Evolutionary conservation across 2,113 vertebrate genomes (phyloP), one percentile per base, ranked within the genome.

Genomic region (Nymphicus hollandicus): DNA sequence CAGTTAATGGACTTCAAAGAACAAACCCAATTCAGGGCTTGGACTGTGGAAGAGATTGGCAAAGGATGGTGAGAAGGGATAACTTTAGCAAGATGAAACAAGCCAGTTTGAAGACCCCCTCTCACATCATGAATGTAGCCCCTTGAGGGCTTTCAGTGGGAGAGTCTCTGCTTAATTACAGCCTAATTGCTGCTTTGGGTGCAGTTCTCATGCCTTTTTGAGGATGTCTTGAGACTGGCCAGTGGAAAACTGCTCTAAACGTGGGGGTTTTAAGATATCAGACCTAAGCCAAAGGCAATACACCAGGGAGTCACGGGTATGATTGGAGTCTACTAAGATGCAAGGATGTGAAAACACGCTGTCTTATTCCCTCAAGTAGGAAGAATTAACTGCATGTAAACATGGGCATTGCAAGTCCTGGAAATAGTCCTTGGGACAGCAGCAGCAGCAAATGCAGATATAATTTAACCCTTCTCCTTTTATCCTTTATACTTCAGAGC

Each of bases 201-300:
- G 35, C 68, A 64, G 82, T 76, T 91, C 90, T 90, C 82, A 56
- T 28, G 60, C 68, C 60, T 94, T 81, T 81, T 44, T 79, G 91
- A 86, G 78, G 90, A 52, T 50, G 58, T 52, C 71, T 91, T 68
- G 85, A 83, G 79, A 66, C 71, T 55, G 68, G 46, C 16, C 31
- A 37, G 50, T 55, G 72, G 91, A 93, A 93, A 94, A 68, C 53
- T 72, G 50, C 43, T 73, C 76, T 55, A 60, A 81, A 35, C 2
- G 13, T 69, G 73, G 50, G n/a, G 68, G 58, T 92, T 91, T 60
- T 83, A 90, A 88, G 82, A 46, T 74, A 66, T 33, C 0, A 0
- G 37, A 22, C n/a, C 60, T n/a, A 81, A 89, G 81, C n/a, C 43
- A 41, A 83, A 74, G 58, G 71, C 91, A 86, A 50, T 90, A 41